A percentile compares a stretch with the other conserved stretches of the same genome.
Conservation (phyloP, 2,113 vertebrate genomes). For the Pachyramphus minor region DNA sequence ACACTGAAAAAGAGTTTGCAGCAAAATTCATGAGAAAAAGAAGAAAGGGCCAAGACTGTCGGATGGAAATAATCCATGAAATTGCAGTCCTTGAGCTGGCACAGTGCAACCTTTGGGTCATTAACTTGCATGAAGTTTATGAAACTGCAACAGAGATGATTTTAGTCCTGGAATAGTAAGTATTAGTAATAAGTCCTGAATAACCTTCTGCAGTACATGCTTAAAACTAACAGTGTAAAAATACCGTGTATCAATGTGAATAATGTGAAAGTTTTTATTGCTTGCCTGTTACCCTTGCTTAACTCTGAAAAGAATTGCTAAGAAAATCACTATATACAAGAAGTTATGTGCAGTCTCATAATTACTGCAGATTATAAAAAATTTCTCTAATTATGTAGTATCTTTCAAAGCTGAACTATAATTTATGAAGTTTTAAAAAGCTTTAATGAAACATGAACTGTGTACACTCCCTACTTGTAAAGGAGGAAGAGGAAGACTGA, state of each 20-base stretch:
- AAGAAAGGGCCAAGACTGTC: slow-evolving; percentile 91
- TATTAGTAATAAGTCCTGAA: slow-evolving; percentile 10
- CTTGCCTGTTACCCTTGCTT: not conserved
- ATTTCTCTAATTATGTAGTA: not conserved
- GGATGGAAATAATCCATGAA: slow-evolving; percentile 91
- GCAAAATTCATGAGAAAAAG: slow-evolving; percentile 95
- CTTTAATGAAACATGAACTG: not conserved
- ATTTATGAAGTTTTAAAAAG: not conserved
- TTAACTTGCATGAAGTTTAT: slow-evolving; percentile 91
- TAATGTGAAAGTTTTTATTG: not conserved
- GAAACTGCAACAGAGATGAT: slow-evolving; percentile 90
- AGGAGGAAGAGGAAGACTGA: not conserved
- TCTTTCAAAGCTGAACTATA: not conserved
- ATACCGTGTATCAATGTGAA: not conserved
- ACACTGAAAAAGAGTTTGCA: slow-evolving; percentile 87
- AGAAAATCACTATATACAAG: not conserved
- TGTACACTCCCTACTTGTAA: not conserved
- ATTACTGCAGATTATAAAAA: not conserved
- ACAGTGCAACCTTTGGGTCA: slow-evolving; percentile 84
- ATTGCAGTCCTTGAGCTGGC: slow-evolving; percentile 91
- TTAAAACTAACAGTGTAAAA: not conserved
- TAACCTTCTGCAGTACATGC: not conserved
- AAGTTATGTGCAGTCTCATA: not conserved
- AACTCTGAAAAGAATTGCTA: not conserved
- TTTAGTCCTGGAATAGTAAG: slow-evolving; percentile 94